Conservation (phyloP, 2,888 invertebrate genomes). For the Cheilosia urbana region DNA sequence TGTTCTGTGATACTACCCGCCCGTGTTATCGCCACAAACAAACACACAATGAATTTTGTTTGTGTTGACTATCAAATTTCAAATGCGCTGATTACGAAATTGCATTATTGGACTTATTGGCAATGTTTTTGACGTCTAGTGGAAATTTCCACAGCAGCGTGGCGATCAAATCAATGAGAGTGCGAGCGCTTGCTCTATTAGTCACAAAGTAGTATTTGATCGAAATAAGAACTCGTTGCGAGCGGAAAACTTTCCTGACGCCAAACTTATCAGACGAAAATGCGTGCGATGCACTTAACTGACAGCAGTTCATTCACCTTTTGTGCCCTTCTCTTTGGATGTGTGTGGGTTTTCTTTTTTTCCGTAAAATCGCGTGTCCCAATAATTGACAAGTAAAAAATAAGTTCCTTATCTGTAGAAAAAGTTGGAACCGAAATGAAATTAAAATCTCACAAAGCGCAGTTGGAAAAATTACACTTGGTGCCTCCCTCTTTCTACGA, state of each 20-base stretch:
- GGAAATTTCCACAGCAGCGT: constrained; percentile 13
- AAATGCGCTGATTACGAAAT: constrained; percentile 27
- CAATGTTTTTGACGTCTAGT: constrained; percentile 8
- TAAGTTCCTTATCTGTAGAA: constrained; percentile 8
- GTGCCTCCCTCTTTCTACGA: background rate
- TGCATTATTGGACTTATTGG: constrained; percentile 28
- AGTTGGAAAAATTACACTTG: background rate
- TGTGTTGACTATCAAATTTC: constrained; percentile 1
- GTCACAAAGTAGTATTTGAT: no score
- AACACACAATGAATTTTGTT: constrained; percentile 20
- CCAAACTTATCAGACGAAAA: constrained; percentile 1
- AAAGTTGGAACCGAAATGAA: background rate
- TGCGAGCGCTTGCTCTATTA: background rate
- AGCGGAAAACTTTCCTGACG: no score
- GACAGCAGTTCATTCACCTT: constrained; percentile 39
- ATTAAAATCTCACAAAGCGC: background rate
- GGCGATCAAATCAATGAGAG: background rate
- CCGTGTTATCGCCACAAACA: constrained; percentile 13
- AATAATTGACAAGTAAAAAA: constrained; percentile 7
- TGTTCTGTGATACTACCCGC: constrained; percentile 12
- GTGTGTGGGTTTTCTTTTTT: background rate
- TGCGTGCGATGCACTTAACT: background rate
- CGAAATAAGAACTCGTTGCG: no score
- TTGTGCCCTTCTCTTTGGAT: constrained; percentile 8
- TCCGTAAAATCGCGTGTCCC: constrained; percentile 41